Conservation (phyloP, 1,140 invertebrate species). For the Dryas iulia region DNA sequence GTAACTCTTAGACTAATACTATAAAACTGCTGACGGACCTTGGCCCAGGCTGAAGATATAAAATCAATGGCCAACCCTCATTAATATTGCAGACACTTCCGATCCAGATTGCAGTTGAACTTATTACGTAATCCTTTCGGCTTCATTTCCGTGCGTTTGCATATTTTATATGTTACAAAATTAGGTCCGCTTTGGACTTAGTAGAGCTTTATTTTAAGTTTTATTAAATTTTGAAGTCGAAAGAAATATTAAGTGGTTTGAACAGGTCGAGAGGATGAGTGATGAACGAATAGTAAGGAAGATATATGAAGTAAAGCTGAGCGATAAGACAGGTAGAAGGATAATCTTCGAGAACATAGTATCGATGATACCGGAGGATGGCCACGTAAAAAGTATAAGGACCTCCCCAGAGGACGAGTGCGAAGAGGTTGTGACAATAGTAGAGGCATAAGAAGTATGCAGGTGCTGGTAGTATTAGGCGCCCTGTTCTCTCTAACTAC, state of each 20-base stretch:
- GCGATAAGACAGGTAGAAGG: no score
- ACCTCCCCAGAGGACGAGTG: no score
- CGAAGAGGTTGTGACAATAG: no score
- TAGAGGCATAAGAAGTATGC: no score
- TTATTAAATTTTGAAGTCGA: neutral
- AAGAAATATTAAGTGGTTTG: neutral
- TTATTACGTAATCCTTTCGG: slow-evolving; percentile 32
- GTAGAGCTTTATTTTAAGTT: neutral
- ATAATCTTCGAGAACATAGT: no score
- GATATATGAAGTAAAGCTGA: no score
- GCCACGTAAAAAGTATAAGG: no score
- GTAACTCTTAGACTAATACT: neutral
- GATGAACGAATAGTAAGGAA: no score
- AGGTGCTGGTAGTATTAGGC: no score
- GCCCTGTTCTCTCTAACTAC: no score
- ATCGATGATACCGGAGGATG: no score
- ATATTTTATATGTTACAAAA: slow-evolving; percentile 24
- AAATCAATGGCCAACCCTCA: slow-evolving; percentile 20
- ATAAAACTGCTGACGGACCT: slow-evolving; percentile 16
- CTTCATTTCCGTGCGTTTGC: slow-evolving; percentile 26
- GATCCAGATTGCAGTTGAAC: slow-evolving; percentile 29
- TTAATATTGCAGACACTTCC: slow-evolving; percentile 35
- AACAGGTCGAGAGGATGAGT: neutral
- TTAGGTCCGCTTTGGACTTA: slow-evolving; percentile 2
- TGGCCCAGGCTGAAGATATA: slow-evolving; percentile 13